These are phyloP conservation scores for Drosophila eugracilis DNA, from an alignment of 1,140 invertebrate genomes.

Conservation along the genomic window DNA sequence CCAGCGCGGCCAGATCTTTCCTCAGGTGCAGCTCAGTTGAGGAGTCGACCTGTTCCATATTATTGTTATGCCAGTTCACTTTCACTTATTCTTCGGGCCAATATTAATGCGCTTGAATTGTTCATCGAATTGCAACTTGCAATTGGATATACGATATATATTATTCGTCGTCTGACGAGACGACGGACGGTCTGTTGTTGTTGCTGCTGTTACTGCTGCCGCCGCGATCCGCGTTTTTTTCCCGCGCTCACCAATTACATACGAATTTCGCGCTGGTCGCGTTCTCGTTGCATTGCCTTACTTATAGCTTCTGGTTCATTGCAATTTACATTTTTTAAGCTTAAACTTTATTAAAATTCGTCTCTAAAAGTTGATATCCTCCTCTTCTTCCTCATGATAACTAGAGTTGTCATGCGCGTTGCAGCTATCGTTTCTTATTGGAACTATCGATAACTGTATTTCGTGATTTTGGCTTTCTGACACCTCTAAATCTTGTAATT, in stretches of 20 bases:
- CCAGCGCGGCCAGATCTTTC: conserved; percentile 78
- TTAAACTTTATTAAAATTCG: conserved; percentile 60
- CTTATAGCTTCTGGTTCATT: conserved; percentile 60
- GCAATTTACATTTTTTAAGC: conserved; percentile 74
- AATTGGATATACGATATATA: conserved; percentile 57
- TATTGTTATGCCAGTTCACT: conserved; percentile 58
- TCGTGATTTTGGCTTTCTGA: not conserved
- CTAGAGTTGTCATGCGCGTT: conserved; percentile 37
- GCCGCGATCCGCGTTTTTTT: conserved; percentile 47
- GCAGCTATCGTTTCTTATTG: conserved; percentile 10
- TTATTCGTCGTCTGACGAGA: conserved; percentile 15
- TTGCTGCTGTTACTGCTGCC: conserved; percentile 61
- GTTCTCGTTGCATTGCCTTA: conserved; percentile 53
- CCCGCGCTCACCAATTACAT: conserved; percentile 61
- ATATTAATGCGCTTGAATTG: conserved; percentile 49
- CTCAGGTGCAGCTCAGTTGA: conserved; percentile 80
- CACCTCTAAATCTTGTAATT: not conserved
- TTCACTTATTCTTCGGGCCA: conserved; percentile 56
- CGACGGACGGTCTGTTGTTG: conserved; percentile 37
- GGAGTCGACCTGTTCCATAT: conserved; percentile 83
- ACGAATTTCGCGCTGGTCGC: conserved; percentile 37
- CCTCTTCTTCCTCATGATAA: conserved; percentile 52
- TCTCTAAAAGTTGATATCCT: conserved; percentile 71
- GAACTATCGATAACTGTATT: conserved; percentile 9
- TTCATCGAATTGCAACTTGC: conserved; percentile 75